Evolutionary conservation across 2,797 vertebrate genomes (phyloP).

Genomic region (Selene dorsalis): DNA sequence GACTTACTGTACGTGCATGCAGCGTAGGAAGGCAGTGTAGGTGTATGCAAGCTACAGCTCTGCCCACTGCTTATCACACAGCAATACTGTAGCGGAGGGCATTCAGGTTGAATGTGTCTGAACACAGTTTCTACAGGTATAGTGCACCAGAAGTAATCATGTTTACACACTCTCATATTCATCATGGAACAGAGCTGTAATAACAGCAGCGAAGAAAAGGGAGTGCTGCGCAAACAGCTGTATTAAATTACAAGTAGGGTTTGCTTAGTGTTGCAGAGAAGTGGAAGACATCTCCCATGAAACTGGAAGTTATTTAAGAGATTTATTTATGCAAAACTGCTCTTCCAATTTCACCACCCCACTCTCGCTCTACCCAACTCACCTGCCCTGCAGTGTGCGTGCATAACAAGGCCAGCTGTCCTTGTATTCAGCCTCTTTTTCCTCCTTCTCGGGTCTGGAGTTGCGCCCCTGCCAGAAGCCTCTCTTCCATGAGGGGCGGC

Average conservation of each 20-base stretch:
- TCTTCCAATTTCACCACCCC: background rate
- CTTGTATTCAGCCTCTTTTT: conserved; percentile 91
- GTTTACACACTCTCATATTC: background rate
- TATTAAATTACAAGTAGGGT: background rate
- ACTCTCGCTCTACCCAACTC: conserved; percentile 25
- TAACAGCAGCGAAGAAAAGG: conserved; percentile 3
- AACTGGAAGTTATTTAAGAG: background rate
- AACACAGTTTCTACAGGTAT: conserved; percentile 8
- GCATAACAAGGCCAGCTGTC: conserved; percentile 91
- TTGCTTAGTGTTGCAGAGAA: conserved; percentile 7
- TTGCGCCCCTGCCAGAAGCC: conserved; percentile 91
- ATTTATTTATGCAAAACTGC: background rate
- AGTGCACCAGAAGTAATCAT: background rate
- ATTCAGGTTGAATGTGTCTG: background rate
- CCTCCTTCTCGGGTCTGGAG: conserved; percentile 89
- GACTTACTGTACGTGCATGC: background rate
- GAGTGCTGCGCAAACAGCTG: conserved; percentile 2
- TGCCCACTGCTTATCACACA: background rate
- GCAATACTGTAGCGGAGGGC: background rate
- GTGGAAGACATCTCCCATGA: background rate
- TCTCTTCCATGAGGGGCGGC: conserved; percentile 85
- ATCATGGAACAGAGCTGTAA: conserved; percentile 6
- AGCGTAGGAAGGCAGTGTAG: background rate
- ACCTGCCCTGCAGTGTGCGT: conserved; percentile 87
- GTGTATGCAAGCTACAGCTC: background rate